These are phyloP conservation scores for Perdita meconis DNA, from an alignment of 2,888 invertebrate genomes.

Conservation along the genomic window DNA sequence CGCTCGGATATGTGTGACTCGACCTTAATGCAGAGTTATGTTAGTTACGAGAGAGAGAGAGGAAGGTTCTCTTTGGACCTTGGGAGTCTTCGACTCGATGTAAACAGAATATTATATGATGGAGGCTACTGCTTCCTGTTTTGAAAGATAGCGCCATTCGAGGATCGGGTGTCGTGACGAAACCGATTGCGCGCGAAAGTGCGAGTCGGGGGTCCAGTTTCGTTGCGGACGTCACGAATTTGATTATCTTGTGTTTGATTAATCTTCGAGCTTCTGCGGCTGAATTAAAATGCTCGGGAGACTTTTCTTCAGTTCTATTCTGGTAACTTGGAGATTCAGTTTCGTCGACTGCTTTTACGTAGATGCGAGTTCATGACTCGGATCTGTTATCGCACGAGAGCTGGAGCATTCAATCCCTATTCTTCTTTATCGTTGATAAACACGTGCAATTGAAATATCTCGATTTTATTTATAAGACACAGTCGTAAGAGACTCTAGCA, in stretches of 20 bases:
- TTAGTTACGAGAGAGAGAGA: no score
- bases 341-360: background rate
- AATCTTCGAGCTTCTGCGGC: no score
- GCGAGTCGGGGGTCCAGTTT: background rate
- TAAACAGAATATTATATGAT: conserved; percentile 46
- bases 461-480: background rate
- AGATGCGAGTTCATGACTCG: background rate
- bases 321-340: no score
- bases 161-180: conserved; percentile 32
- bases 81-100: no score
- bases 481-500: background rate
- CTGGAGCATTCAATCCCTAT: background rate
- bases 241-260: background rate
- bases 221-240: background rate
- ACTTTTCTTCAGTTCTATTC: background rate
- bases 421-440: background rate
- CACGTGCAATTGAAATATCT: background rate
- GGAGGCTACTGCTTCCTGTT: conserved; percentile 56
- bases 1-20: no score
- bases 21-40: no score
- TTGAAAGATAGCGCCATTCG: conserved; percentile 28
- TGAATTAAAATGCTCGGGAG: background rate
- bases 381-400: background rate
- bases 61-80: no score
- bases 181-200: background rate